Percentiles rank a stretch among this genome's conserved stretches.
phyloP scores from a whole-genome alignment of 2,113 vertebrate species.

The Pseudopipra pipra region DNA sequence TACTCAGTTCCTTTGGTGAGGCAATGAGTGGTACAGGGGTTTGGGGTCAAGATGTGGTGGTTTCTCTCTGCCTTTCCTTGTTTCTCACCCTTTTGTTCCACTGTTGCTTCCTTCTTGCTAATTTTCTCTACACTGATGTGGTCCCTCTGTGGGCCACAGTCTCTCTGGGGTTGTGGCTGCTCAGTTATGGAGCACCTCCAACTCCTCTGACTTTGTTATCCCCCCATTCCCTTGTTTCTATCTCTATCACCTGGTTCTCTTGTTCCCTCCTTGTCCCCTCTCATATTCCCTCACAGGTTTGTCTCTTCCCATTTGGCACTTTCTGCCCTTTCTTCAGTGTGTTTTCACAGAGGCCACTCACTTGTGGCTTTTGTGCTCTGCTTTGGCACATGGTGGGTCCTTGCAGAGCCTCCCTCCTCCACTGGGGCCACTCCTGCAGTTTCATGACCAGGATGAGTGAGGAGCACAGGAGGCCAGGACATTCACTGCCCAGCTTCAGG shows the following conservation, averaged over 20 bases:
- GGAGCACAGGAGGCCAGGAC: not conserved
- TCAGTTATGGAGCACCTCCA: not conserved
- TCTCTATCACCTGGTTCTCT: not conserved
- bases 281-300: not conserved
- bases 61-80: not conserved
- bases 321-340: not conserved
- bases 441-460: not conserved
- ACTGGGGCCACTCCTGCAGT: not conserved
- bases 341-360: fast-evolving
- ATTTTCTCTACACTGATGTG: not conserved
- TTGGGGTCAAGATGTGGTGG: not conserved
- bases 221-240: not conserved
- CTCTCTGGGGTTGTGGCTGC: not conserved
- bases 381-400: not conserved
- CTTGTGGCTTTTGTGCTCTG: fast-evolving
- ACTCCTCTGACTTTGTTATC: not conserved
- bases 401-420: not conserved
- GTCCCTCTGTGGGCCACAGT: not conserved
- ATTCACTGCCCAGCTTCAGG: not conserved
- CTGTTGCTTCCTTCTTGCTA: not conserved
- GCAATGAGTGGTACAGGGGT: not conserved
- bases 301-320: not conserved
- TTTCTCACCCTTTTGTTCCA: not conserved
- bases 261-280: not conserved
- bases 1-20: not conserved